Conservation (phyloP, 2,888 invertebrate genomes). For the Ferdinandea cuprea region DNA sequence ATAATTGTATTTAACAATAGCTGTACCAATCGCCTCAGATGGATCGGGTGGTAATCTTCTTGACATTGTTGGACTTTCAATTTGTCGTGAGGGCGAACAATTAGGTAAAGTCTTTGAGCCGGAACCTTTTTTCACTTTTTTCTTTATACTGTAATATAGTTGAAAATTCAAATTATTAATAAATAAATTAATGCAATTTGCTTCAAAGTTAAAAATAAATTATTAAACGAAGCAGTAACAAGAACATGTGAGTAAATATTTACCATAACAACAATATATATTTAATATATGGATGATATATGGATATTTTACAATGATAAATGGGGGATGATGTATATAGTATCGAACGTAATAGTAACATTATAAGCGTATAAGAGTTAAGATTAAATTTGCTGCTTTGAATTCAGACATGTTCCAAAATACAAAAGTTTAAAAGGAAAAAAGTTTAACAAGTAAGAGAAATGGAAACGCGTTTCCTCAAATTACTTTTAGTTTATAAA, state of each 20-base stretch:
- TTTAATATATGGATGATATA: conserved; percentile 1
- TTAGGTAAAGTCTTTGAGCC: conserved; percentile 94
- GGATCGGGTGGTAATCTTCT: conserved; percentile 91
- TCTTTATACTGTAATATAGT: conserved; percentile 88
- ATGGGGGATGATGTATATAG: neutral
- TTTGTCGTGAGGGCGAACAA: conserved; percentile 91
- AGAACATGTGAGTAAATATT: neutral
- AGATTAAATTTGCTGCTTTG: neutral
- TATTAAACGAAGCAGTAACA: conserved; percentile 1
- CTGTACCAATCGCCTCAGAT: conserved; percentile 93
- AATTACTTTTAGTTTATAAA: too few species aligned
- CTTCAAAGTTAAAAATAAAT: too few species aligned
- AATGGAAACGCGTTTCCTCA: too few species aligned
- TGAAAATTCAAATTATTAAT: conserved; percentile 4
- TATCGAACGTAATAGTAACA: neutral
- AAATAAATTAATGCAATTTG: neutral
- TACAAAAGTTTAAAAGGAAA: too few species aligned
- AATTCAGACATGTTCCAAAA: too few species aligned
- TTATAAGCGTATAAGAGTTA: neutral
- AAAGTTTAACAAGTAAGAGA: too few species aligned
- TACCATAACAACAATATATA: neutral
- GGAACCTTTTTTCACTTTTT: conserved; percentile 92
- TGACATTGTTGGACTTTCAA: conserved; percentile 90
- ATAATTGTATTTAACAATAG: conserved; percentile 97
- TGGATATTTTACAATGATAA: conserved; percentile 2